These are phyloP conservation scores for Castor canadensis DNA, from an alignment of 2,113 vertebrate genomes.

Conservation along the genomic window DNA sequence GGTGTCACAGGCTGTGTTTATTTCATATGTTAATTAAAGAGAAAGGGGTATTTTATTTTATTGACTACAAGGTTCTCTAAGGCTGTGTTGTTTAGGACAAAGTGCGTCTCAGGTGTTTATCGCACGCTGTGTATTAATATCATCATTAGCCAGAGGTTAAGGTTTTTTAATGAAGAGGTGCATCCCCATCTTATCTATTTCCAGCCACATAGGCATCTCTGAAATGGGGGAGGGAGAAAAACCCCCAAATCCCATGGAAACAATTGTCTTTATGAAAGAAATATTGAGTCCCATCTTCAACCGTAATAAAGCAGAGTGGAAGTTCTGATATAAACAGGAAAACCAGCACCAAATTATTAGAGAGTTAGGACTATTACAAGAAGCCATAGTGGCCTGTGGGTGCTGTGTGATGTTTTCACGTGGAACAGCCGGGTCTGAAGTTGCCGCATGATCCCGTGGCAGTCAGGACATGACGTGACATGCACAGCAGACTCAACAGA, in stretches of 20 bases:
- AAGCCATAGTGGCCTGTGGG: background rate
- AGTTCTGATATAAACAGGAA: slow-evolving; percentile 46
- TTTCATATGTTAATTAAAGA: slow-evolving; percentile 94
- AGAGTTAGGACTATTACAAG: background rate
- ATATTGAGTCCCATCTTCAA: slow-evolving; percentile 52
- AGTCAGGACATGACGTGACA: background rate
- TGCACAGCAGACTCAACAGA: background rate
- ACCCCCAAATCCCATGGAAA: background rate
- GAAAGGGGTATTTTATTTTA: slow-evolving; percentile 91
- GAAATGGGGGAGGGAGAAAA: slow-evolving; percentile 46
- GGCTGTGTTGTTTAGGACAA: slow-evolving; percentile 84
- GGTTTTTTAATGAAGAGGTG: slow-evolving; percentile 82
- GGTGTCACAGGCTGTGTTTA: slow-evolving; percentile 93
- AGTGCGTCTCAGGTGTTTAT: slow-evolving; percentile 85
- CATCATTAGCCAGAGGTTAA: slow-evolving; percentile 82
- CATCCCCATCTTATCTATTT: slow-evolving; percentile 74
- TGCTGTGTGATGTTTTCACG: background rate
- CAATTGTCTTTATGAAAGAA: slow-evolving; percentile 76
- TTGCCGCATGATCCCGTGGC: background rate
- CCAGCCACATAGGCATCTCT: slow-evolving; percentile 65
- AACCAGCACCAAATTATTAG: slow-evolving; percentile 10
- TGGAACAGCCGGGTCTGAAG: background rate
- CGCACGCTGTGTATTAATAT: slow-evolving; percentile 81
- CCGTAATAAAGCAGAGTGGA: slow-evolving; percentile 58
- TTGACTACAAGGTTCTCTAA: slow-evolving; percentile 85